These are phyloP conservation scores for Priocnemis perturbator DNA, from an alignment of 2,888 invertebrate species.

Conservation along the genomic window DNA sequence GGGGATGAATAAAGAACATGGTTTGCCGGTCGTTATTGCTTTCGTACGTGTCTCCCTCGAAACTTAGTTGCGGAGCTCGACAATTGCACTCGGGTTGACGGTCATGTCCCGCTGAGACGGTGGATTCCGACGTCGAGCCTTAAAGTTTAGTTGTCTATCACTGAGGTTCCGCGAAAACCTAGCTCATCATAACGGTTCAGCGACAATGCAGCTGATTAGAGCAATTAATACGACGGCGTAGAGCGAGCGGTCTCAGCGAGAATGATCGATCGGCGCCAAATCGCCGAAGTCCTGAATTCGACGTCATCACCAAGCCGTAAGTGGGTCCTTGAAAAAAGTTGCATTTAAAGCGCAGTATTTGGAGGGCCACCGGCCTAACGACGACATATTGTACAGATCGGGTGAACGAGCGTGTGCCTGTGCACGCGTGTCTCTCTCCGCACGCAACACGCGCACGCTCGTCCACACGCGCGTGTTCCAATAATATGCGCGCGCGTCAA, in stretches of 20 bases:
- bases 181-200: too few species aligned
- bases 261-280: constrained; percentile 3
- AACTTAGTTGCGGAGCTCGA: not conserved
- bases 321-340: not conserved
- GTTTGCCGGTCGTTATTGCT: not conserved
- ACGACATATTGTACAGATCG: constrained; percentile 23
- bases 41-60: not conserved
- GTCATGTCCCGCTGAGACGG: too few species aligned
- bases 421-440: constrained; percentile 7
- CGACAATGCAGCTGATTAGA: too few species aligned
- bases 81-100: too few species aligned
- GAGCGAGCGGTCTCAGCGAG: not conserved
- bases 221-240: too few species aligned
- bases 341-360: not conserved
- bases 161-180: too few species aligned
- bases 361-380: constrained; percentile 29
- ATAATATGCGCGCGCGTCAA: constrained; percentile 16
- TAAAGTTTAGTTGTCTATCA: too few species aligned
- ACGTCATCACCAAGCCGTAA: not conserved
- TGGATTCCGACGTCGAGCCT: too few species aligned
- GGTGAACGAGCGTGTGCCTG: constrained; percentile 18
- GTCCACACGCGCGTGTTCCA: constrained; percentile 12
- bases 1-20: constrained; percentile 25
- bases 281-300: constrained; percentile 4
- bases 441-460: constrained; percentile 29